Base-by-base conservation (phyloP, 2,888 invertebrate species). In the Drosophila yooni region DNA sequence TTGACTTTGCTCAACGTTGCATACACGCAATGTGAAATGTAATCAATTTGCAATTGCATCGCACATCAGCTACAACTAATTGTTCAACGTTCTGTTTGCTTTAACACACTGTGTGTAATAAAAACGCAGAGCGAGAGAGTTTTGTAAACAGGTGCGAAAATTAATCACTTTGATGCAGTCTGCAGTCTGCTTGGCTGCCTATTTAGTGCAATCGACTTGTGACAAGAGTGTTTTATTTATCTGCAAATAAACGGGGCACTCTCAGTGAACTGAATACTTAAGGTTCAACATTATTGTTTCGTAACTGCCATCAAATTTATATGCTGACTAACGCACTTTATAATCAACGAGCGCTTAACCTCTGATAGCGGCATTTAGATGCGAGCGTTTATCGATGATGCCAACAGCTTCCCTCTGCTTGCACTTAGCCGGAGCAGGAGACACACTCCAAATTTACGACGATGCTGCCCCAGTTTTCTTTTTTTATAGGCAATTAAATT, bases 401-500 rank as follows among this genome's bases (percentile, higher is more conserved):
- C 57, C 62, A 36, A 52, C 66, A 64, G 70, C 52, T 60, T 54
- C 18, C 25, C 65, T 31, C 21, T 31, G 33, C 57, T 43, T 21
- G 33, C 29, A 34, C 50, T 40, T 29, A 4, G 40, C 40, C 40
- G 54, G 29, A 25, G 27, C 40, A 25, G 13, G 29, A 25, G 61
- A 27, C 66, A 72, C 78, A 75, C 61, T 76, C 60, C 56, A 68
- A 68, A 71, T 82, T 82, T 81, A 81, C 79, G 81, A 81, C 69
- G 48, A 59, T 36, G 58, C 76, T 67, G 66, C 68, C 81, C 76
- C 83, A 88, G 78, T 78, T 87, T 46, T 21, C 8, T 25, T 40
- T 46, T 91, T 91, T 91, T 91, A 91, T 91, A 91, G 91, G 83
- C 91, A 91, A 91, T 91, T 91, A 91, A 91, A 91, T 91, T 91